Evolutionary conservation across 1,140 invertebrate genomes (phyloP).

Genomic region (Lordiphosa stackelbergi): DNA sequence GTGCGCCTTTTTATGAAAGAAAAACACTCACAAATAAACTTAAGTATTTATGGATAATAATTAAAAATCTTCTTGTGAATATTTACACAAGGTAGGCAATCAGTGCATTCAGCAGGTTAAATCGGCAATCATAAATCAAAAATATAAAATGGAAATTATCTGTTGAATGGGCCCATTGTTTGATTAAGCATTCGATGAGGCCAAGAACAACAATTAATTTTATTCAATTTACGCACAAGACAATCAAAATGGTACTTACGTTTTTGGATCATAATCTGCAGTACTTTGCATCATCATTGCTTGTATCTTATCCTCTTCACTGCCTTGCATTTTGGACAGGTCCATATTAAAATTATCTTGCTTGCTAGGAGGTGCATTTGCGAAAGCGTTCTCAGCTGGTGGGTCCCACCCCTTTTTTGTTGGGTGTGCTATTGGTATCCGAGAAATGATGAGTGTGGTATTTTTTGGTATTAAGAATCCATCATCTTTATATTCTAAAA

Average conservation of each 20-base stretch:
- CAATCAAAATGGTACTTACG: conserved; percentile 81
- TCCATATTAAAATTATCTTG: conserved; percentile 80
- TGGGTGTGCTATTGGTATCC: conserved; percentile 89
- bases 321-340: conserved; percentile 91
- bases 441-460: conserved; percentile 95
- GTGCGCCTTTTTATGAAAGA: too few relatives aligned
- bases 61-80: too few relatives aligned
- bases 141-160: too few relatives aligned
- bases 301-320: conserved; percentile 97
- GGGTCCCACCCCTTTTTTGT: conserved; percentile 85
- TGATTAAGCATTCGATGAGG: too few relatives aligned
- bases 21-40: too few relatives aligned
- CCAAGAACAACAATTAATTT: too few relatives aligned
- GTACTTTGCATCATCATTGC: conserved; percentile 98
- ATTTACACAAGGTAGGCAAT: too few relatives aligned
- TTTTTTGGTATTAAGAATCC: conserved; percentile 96
- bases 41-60: too few relatives aligned
- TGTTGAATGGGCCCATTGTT: too few relatives aligned
- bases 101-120: too few relatives aligned
- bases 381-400: conserved; percentile 40
- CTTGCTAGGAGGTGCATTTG: conserved; percentile 29
- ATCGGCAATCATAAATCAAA: too few relatives aligned
- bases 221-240: too few relatives aligned
- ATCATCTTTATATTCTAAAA: conserved; percentile 94
- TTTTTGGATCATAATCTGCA: conserved; percentile 96